phyloP scores from a whole-genome alignment of 2,888 invertebrate species.

The Spodoptera exigua region DNA sequence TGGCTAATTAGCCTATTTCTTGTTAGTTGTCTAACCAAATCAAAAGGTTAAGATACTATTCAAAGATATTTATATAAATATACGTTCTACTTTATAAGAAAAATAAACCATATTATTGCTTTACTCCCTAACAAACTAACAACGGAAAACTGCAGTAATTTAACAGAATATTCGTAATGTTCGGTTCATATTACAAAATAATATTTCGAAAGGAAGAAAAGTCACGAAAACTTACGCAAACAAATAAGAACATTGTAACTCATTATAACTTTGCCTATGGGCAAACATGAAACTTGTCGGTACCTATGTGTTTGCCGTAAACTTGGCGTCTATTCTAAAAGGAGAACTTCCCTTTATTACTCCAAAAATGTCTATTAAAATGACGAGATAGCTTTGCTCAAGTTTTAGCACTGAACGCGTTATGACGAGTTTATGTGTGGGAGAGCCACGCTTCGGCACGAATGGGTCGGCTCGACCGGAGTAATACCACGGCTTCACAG shows the following conservation, averaged over 20 bases:
- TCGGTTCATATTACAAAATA: constrained; percentile 54
- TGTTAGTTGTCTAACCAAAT: no score
- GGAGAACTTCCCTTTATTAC: constrained; percentile 60
- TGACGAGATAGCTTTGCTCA: constrained; percentile 55
- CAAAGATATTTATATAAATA: no score
- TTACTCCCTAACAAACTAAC: constrained; percentile 32
- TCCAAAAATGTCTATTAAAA: constrained; percentile 56
- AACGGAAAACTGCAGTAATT: constrained; percentile 54
- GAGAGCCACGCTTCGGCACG: no score
- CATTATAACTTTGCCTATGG: constrained; percentile 72
- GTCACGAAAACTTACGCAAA: constrained; percentile 68
- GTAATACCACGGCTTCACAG: no score
- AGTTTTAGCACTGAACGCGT: constrained; percentile 51
- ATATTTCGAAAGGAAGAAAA: constrained; percentile 61
- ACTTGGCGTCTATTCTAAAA: constrained; percentile 56
- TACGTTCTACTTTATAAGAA: no score
- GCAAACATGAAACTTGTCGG: constrained; percentile 57
- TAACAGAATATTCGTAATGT: constrained; percentile 27
- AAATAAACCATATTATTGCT: no score
- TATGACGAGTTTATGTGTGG: no score
- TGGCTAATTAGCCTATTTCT: no score
- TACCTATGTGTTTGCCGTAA: constrained; percentile 52
- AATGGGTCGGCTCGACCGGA: no score
- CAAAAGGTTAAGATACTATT: no score
- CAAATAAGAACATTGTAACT: constrained; percentile 67